Evolutionary conservation across 1,140 invertebrate species (phyloP).

Genomic region (Leptinotarsa defecta): DNA sequence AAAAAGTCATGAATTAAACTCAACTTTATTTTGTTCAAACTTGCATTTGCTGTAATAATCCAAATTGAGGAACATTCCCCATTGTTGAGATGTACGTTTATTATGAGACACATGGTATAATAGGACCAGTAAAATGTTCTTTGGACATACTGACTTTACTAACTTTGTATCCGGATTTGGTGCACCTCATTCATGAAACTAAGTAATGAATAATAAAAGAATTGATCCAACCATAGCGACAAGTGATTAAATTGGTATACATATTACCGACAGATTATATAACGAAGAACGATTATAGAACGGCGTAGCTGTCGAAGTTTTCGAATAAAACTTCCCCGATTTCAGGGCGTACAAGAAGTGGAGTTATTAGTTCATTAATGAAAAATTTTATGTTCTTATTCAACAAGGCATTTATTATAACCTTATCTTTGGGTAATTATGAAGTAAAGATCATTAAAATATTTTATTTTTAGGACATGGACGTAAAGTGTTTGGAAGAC

Average conservation of each 20-base stretch:
- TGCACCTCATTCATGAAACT: too few relatives aligned
- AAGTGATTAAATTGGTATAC: not conserved
- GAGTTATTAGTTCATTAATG: slow-evolving; percentile 17
- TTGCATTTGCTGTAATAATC: too few relatives aligned
- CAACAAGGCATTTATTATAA: slow-evolving; percentile 18
- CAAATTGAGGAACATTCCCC: too few relatives aligned
- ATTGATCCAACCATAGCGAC: not conserved
- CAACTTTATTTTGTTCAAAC: too few relatives aligned
- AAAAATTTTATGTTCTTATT: slow-evolving; percentile 18
- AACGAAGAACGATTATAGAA: not conserved
- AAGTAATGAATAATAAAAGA: too few relatives aligned
- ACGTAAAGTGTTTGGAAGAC: slow-evolving; percentile 26
- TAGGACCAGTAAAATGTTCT: too few relatives aligned
- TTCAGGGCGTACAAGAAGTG: not conserved
- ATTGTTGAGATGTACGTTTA: too few relatives aligned
- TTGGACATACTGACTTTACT: too few relatives aligned
- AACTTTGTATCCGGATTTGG: too few relatives aligned
- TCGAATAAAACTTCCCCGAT: not conserved
- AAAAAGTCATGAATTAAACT: too few relatives aligned
- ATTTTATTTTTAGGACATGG: slow-evolving; percentile 26
- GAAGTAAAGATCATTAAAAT: slow-evolving; percentile 30
- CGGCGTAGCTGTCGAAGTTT: not conserved
- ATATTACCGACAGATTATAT: not conserved
- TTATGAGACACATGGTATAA: too few relatives aligned
- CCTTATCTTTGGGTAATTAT: slow-evolving; percentile 27